Base-by-base conservation (phyloP, 2,888 invertebrate species). In the Mesorhabditis belari region DNA sequence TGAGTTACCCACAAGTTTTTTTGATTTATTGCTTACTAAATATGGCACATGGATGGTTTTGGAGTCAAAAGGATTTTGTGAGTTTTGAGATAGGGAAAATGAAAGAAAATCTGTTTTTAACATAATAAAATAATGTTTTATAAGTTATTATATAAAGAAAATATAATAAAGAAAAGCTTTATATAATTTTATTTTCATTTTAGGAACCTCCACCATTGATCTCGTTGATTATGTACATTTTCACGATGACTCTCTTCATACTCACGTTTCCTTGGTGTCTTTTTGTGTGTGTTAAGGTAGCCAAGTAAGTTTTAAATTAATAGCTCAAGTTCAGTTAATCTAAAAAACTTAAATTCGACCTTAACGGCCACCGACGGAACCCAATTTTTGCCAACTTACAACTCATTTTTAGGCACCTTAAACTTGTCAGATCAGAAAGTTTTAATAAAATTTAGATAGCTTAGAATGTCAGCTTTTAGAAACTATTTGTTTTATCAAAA, bases 211-310 rank as follows among this genome's bases (percentile, higher is more conserved):
- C 75, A 24, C 76, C 77, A 23, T 62, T 77, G 54, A 73, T 79
- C 53, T 71, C 74, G 17, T 66, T 69, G 27, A 64, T 74, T 54
- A 71, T 80, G 70, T 70, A 67, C 54, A 49, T 70, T n/a, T 73
- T 79, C 44, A 75, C 79, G 3, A 51, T 80, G 5, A 49, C 76
- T 2, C 67, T 77, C 55, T 65, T 80, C 28, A 44, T 78, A 27
- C 61, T 79, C 52, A 71, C 76, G 25, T 77, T 80, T 49, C 79
- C 79, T 3, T 79, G 76, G 69, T 77, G 74, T 59, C 62, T 79
- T 29, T 71, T 75, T 54, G 78, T 80, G 60, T 79, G 79, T 64
- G 63, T 79, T 5, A 73, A 76, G 70, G 65, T 77, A 3, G 69
- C 75, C 56, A 78, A 78, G 79, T 79, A 57, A 63, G 73, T 62